Percentiles rank a stretch among this genome's conserved stretches.
phyloP scores from a whole-genome alignment of 2,113 vertebrate species.

The Antennarius striatus region DNA sequence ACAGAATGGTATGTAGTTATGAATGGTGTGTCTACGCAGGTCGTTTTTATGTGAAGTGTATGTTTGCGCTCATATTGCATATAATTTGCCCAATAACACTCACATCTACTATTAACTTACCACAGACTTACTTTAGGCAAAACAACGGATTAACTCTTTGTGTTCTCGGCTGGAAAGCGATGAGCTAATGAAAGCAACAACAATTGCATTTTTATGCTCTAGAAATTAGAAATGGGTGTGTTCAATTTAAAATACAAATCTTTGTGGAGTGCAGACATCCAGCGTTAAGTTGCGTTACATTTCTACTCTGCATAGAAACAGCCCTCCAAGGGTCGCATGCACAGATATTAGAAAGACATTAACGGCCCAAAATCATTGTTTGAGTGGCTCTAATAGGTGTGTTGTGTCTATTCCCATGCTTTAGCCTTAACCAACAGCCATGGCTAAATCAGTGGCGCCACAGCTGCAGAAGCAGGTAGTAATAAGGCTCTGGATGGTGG shows the following conservation, averaged over 20 bases:
- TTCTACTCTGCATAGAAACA: slow-evolving; percentile 25
- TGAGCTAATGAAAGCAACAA: slow-evolving; percentile 27
- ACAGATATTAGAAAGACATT: slow-evolving; percentile 67
- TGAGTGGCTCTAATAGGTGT: slow-evolving; percentile 50
- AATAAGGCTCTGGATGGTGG: slow-evolving; percentile 71
- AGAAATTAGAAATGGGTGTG: slow-evolving; percentile 39
- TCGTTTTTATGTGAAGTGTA: slow-evolving; percentile 69
- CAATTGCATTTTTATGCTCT: slow-evolving; percentile 11
- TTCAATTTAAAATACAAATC: slow-evolving; percentile 37
- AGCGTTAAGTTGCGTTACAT: slow-evolving; percentile 40
- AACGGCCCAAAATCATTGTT: slow-evolving; percentile 51
- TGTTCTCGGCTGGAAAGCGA: slow-evolving; percentile 36
- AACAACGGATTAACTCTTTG: slow-evolving; percentile 50
- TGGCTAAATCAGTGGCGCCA: slow-evolving; percentile 74
- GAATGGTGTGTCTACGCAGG: slow-evolving; percentile 72
- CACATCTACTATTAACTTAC: slow-evolving; percentile 69
- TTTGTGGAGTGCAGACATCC: slow-evolving; percentile 26
- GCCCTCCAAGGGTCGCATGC: slow-evolving; percentile 42
- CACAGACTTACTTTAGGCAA: slow-evolving; percentile 60
- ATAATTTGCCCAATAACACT: slow-evolving; percentile 78
- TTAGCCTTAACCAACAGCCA: slow-evolving; percentile 59
- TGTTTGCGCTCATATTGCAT: slow-evolving; percentile 76
- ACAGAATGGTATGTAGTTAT: slow-evolving; percentile 71
- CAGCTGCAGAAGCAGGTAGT: slow-evolving; percentile 71
- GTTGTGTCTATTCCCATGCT: slow-evolving; percentile 51